phyloP scores from a whole-genome alignment of 2,797 vertebrate genomes.

The Cottoperca gobio region DNA sequence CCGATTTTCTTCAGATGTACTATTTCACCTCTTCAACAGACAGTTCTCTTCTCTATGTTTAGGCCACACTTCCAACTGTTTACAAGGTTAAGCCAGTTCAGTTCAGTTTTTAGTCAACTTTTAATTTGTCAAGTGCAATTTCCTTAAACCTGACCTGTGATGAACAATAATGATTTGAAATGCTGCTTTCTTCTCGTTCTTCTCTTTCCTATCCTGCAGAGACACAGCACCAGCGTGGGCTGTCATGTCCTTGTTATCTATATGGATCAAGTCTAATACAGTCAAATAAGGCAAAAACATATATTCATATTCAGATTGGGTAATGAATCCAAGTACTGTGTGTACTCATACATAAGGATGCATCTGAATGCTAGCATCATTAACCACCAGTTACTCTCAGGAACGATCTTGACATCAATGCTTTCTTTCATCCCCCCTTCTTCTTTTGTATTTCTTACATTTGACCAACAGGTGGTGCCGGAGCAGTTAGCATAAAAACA shows the following conservation, averaged over 20 bases:
- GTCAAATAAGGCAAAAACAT: neutral
- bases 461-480: constrained; percentile 65
- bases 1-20: too few species aligned
- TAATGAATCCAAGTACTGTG: neutral
- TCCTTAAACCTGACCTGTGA: constrained; percentile 9
- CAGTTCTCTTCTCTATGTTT: neutral
- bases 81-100: neutral
- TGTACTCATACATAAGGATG: neutral
- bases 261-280: neutral
- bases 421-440: neutral
- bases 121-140: neutral
- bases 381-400: neutral
- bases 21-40: neutral
- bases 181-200: neutral
- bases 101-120: neutral
- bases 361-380: neutral
- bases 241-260: neutral
- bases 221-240: neutral
- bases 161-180: neutral
- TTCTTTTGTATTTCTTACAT: constrained; percentile 32
- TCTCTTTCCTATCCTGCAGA: neutral
- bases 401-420: neutral
- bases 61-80: neutral
- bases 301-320: neutral
- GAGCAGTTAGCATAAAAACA: constrained; percentile 28